Percentiles rank a stretch among this genome's conserved stretches.
phyloP scores from a whole-genome alignment of 1,140 invertebrate species.

The Macrocentrus cingulum region DNA sequence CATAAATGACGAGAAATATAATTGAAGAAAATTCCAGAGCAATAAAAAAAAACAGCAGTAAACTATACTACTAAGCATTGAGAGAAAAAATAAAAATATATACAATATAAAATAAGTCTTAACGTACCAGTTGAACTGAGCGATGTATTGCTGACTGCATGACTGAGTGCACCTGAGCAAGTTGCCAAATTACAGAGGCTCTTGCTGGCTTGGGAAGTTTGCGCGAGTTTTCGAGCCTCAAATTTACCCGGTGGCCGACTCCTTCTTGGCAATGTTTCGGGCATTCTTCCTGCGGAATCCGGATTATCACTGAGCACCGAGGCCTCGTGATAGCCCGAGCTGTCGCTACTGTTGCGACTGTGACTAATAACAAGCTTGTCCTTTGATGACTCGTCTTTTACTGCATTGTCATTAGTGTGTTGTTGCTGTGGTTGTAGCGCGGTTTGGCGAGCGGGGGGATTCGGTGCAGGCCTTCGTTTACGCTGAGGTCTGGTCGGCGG shows the following conservation, averaged over 20 bases:
- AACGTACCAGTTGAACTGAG: constrained; percentile 49
- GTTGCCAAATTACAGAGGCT: constrained; percentile 51
- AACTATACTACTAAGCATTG: constrained; percentile 19
- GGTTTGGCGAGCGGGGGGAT: constrained; percentile 54
- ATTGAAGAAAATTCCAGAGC: constrained; percentile 4
- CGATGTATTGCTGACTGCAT: constrained; percentile 51
- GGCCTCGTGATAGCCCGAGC: constrained; percentile 75
- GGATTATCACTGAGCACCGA: constrained; percentile 69
- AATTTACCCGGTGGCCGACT: constrained; percentile 36
- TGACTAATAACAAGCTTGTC: constrained; percentile 62
- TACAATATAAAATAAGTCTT: constrained; percentile 16
- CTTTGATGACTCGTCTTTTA: constrained; percentile 30
- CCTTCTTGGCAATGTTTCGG: constrained; percentile 50
- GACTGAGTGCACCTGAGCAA: constrained; percentile 39
- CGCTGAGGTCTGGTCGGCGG: constrained; percentile 58
- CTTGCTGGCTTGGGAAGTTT: constrained; percentile 53
- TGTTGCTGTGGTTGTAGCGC: not conserved
- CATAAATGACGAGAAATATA: constrained; percentile 22
- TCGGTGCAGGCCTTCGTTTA: constrained; percentile 65
- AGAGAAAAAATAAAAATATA: not conserved
- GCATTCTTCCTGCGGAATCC: constrained; percentile 51
- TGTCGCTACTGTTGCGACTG: constrained; percentile 75
- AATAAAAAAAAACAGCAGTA: constrained; percentile 7
- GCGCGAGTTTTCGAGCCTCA: constrained; percentile 46
- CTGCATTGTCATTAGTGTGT: constrained; percentile 20